Evolutionary conservation across 1,140 invertebrate genomes (phyloP), one percentile per base, ranked within the genome.

Genomic region (Tyrophagus putrescentiae): DNA sequence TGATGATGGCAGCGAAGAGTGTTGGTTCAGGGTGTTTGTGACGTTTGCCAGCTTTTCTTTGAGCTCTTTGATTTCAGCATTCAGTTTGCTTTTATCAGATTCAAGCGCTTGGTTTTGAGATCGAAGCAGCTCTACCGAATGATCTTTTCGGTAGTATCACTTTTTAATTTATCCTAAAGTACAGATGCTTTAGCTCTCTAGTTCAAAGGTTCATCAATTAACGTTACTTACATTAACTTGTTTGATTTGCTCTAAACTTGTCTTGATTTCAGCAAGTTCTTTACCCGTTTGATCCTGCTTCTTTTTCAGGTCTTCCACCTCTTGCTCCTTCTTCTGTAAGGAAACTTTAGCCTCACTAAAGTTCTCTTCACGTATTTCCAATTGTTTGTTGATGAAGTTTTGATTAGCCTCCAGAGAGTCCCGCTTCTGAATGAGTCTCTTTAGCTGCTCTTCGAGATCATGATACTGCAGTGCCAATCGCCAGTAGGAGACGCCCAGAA

Each of bases 401-500:
- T 4, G 9, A 29, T 59, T 25, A 18, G 36, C 39, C 50, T 60
- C 59, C 21, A 60, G 18, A 7, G 45, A 53, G 28, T 60, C 53
- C 23, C 41, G 33, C 31, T 41, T 57, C 16, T 32, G 45, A 16
- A 60, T 53, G 4, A 52, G 11, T 1, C 29, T 16, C 28, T 28
- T 33, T 1, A 62, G 25, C 23, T 62, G 54, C 16, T 21, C 21
- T 28, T 62, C 45, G 5, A 62, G 29, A 34, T 39, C 28, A 27
- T 33, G 41, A 59, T 62, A 62, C 31, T 62, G 54, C 7, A 34
- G 5, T 11, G 57, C 62, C 7, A 60, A 34, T 21, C 44, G 50
- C 32, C 33, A 62, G 32, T 62, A 62, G 29, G 34, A 44, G 31
- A 62, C 32, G n/a, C 23, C 54, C 4, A 62, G 36, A 13, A 62